Percentiles rank a stretch among this genome's conserved stretches.
These are phyloP conservation scores for Holothuria glaberrima DNA, from an alignment of 35 echinoderm and acorn worm genomes.

Conservation along the genomic window DNA sequence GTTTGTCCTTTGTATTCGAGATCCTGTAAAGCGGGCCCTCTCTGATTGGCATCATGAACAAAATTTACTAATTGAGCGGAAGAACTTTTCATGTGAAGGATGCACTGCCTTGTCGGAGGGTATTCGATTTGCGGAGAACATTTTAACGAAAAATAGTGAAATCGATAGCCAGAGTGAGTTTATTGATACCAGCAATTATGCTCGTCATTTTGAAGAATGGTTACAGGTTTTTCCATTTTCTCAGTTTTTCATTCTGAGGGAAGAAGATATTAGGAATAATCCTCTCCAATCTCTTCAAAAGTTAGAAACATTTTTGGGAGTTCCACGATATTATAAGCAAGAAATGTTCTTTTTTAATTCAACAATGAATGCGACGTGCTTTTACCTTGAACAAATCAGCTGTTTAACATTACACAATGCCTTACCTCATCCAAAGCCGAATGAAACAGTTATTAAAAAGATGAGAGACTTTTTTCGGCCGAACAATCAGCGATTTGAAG, in stretches of 20 bases:
- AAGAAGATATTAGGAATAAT: not conserved
- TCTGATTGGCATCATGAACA: slow-evolving; percentile 60
- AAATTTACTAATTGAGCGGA: too few relatives aligned
- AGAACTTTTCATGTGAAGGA: too few relatives aligned
- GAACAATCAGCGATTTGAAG: too few relatives aligned
- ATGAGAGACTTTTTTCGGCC: too few relatives aligned
- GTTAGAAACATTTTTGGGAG: not conserved
- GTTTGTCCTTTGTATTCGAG: slow-evolving; percentile 82
- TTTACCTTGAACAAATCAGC: not conserved
- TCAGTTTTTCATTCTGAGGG: not conserved
- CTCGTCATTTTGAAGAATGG: slow-evolving; percentile 17
- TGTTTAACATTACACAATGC: too few relatives aligned
- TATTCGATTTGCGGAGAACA: not conserved
- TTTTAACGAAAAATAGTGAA: not conserved
- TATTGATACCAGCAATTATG: slow-evolving; percentile 25
- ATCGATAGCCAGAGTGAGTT: not conserved
- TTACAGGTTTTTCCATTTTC: not conserved
- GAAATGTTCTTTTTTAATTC: not conserved
- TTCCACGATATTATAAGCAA: not conserved
- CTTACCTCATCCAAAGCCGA: too few relatives aligned
- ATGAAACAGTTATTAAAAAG: too few relatives aligned
- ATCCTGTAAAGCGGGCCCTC: slow-evolving; percentile 68
- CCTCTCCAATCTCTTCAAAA: not conserved
- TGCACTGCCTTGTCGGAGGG: not conserved
- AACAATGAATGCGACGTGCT: not conserved